These are phyloP conservation scores for Oncorhynchus gorbuscha DNA, from an alignment of 2,113 vertebrate genomes.

Conservation along the genomic window DNA sequence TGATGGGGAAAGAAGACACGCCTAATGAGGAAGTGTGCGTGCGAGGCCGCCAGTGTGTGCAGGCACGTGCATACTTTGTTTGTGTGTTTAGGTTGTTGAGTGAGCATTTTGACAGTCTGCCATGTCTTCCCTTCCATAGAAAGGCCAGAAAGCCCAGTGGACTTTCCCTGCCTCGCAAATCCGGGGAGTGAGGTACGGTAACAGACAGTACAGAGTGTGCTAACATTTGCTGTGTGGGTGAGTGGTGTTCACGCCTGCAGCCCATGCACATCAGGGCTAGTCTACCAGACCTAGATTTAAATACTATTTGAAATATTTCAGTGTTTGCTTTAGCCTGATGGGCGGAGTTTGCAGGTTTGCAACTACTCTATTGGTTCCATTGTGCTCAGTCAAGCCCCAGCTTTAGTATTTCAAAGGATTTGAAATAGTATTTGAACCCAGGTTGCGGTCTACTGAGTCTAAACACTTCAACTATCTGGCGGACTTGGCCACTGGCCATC, in stretches of 20 bases:
- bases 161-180: slow-evolving; percentile 79
- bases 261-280: not conserved
- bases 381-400: not conserved
- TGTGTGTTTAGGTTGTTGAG: not conserved
- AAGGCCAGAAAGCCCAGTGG: slow-evolving; percentile 77
- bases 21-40: not conserved
- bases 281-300: too few species aligned
- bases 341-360: too few species aligned
- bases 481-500: slow-evolving; percentile 22
- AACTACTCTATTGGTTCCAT: too few species aligned
- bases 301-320: too few species aligned
- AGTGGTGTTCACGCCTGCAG: slow-evolving; percentile 35
- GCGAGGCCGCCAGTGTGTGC: not conserved
- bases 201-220: slow-evolving; percentile 19
- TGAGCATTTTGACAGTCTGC: not conserved
- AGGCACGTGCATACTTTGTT: not conserved
- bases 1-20: too few species aligned
- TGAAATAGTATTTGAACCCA: too few species aligned
- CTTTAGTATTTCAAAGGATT: too few species aligned
- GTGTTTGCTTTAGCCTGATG: too few species aligned
- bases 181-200: slow-evolving; percentile 83
- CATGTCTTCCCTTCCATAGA: slow-evolving; percentile 66
- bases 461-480: slow-evolving; percentile 24
- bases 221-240: slow-evolving; percentile 13
- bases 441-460: not conserved